Evolutionary conservation across 2,888 invertebrate species (phyloP).

Genomic region (Lithophane ornitopus): DNA sequence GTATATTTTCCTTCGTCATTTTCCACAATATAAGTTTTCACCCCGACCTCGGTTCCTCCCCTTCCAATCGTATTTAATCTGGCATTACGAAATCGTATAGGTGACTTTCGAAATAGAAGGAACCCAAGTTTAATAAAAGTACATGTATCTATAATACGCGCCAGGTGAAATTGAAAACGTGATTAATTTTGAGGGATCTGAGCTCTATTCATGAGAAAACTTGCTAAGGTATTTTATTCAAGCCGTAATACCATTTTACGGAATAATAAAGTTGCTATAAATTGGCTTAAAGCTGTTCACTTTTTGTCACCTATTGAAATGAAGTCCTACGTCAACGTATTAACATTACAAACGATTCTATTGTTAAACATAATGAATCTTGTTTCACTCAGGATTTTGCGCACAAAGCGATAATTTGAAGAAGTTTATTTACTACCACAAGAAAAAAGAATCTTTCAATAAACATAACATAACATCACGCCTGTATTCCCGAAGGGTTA

Average conservation of each 20-base stretch:
- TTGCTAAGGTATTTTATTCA: constrained; percentile 32
- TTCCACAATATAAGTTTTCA: constrained; percentile 46
- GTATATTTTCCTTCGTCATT: constrained; percentile 55
- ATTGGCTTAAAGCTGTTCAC: constrained; percentile 21
- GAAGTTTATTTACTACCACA: background rate
- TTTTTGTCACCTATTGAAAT: constrained; percentile 13
- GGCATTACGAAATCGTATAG: constrained; percentile 47
- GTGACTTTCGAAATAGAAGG: constrained; percentile 30
- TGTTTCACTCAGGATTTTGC: background rate
- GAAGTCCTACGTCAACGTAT: background rate
- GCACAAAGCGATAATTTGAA: background rate
- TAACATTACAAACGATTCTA: constrained; percentile 13
- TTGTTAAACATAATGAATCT: background rate
- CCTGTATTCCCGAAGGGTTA: background rate
- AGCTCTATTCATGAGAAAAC: constrained; percentile 38
- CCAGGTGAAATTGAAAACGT: constrained; percentile 48
- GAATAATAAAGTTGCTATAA: constrained; percentile 25
- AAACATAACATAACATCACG: background rate
- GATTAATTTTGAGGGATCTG: constrained; percentile 52
- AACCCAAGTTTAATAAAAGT: constrained; percentile 38
- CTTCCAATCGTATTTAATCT: constrained; percentile 48
- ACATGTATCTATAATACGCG: constrained; percentile 11
- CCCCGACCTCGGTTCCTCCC: constrained; percentile 20
- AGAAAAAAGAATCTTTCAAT: background rate
- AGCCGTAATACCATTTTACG: constrained; percentile 23